Evolutionary conservation across 2,797 vertebrate genomes (phyloP).

Genomic region (Siniperca obscura): DNA sequence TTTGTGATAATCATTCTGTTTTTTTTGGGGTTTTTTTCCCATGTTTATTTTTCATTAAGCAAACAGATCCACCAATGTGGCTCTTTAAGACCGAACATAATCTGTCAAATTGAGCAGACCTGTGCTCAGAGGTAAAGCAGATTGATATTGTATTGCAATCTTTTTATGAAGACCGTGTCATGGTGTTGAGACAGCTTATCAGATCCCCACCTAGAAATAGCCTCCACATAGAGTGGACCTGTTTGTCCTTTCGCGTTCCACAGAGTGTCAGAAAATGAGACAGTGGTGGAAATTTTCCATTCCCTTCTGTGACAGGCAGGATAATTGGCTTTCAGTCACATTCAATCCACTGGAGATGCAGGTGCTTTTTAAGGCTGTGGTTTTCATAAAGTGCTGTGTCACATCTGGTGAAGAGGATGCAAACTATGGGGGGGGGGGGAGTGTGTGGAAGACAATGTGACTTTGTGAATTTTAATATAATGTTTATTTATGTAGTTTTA

Average conservation of each 20-base stretch:
- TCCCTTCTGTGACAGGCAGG: slow-evolving; percentile 60
- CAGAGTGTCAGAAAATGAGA: slow-evolving; percentile 50
- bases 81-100: background rate
- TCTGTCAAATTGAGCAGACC: slow-evolving; percentile 1
- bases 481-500: too few relatives aligned
- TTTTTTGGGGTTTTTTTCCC: background rate
- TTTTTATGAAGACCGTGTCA: slow-evolving; percentile 13
- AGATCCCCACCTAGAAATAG: slow-evolving; percentile 38
- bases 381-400: slow-evolving; percentile 54
- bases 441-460: slow-evolving; percentile 1
- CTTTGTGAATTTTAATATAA: background rate
- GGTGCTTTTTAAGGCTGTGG: slow-evolving; percentile 40
- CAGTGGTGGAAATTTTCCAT: slow-evolving; percentile 53
- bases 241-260: slow-evolving; percentile 53
- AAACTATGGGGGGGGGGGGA: background rate
- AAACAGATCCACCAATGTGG: background rate
- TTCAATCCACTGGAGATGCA: slow-evolving; percentile 41
- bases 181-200: slow-evolving; percentile 45
- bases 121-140: background rate
- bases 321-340: slow-evolving; percentile 76
- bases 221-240: slow-evolving; percentile 28
- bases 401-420: slow-evolving; percentile 37
- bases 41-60: background rate
- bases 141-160: background rate
- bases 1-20: background rate